Conservation (phyloP, 2,797 vertebrate species). For the Falco rusticolus region DNA sequence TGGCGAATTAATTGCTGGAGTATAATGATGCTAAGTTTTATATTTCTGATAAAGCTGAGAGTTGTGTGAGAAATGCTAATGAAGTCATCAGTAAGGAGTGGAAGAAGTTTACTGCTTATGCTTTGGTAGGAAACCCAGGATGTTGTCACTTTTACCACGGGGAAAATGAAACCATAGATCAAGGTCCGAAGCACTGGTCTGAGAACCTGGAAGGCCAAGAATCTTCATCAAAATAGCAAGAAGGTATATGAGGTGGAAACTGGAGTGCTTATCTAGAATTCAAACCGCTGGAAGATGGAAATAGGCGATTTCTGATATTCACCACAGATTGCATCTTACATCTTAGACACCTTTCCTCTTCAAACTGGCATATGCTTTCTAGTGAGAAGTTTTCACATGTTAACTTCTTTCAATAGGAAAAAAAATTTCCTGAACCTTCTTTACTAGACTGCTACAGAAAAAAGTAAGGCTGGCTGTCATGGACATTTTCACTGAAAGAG, state of each 20-base stretch:
- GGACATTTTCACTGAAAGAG: background rate
- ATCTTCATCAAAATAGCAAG: background rate
- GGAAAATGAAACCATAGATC: background rate
- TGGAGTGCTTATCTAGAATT: background rate
- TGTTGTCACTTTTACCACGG: background rate
- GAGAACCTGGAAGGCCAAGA: background rate
- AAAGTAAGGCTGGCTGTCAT: background rate
- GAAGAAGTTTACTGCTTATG: constrained; percentile 7
- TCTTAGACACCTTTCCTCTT: background rate
- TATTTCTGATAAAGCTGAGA: constrained; percentile 31
- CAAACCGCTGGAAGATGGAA: background rate
- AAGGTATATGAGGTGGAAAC: background rate
- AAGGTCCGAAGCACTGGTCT: background rate
- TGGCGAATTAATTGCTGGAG: constrained; percentile 53
- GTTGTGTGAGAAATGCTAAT: constrained; percentile 35
- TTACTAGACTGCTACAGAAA: background rate
- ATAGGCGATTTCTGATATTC: accelerated
- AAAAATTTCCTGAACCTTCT: background rate
- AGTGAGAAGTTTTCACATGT: background rate
- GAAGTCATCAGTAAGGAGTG: background rate
- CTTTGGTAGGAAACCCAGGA: background rate
- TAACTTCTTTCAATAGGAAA: background rate
- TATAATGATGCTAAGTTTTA: constrained; percentile 37
- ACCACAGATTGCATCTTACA: background rate
- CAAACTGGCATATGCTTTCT: background rate